Evolutionary conservation across 2,113 vertebrate genomes (phyloP).

Genomic region (Leuciscus idus): DNA sequence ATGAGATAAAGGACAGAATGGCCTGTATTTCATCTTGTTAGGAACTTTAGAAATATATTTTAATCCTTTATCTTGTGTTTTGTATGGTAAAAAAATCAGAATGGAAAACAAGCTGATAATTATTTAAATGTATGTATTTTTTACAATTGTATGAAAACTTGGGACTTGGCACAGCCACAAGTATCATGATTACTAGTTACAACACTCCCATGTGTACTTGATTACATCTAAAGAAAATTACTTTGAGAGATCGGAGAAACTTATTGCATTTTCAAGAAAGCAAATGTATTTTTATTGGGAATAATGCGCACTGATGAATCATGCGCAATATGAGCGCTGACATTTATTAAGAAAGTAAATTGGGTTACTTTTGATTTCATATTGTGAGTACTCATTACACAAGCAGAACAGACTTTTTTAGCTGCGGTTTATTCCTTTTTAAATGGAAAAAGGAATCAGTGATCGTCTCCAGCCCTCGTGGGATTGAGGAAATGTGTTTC

Average conservation of each 20-base stretch:
- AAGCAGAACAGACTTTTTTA: not conserved
- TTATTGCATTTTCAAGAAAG: constrained; percentile 3
- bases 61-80: not conserved
- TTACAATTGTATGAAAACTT: not conserved
- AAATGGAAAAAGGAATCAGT: not conserved
- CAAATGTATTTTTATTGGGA: not conserved
- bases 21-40: not conserved
- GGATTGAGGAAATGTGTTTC: constrained; percentile 2
- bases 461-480: not conserved
- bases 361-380: not conserved
- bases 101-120: not conserved
- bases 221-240: not conserved
- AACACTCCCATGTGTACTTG: not conserved
- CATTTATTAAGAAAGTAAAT: constrained; percentile 10
- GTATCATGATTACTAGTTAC: not conserved
- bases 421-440: not conserved
- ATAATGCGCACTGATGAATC: not conserved
- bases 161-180: not conserved
- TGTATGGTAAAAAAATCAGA: not conserved
- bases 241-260: not conserved
- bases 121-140: not conserved
- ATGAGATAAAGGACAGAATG: not conserved
- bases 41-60: not conserved
- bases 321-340: not conserved
- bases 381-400: not conserved